Evolutionary conservation across 1,140 invertebrate species (phyloP), one percentile per base, ranked within the genome.

Genomic region (Drosophila bifasciata): DNA sequence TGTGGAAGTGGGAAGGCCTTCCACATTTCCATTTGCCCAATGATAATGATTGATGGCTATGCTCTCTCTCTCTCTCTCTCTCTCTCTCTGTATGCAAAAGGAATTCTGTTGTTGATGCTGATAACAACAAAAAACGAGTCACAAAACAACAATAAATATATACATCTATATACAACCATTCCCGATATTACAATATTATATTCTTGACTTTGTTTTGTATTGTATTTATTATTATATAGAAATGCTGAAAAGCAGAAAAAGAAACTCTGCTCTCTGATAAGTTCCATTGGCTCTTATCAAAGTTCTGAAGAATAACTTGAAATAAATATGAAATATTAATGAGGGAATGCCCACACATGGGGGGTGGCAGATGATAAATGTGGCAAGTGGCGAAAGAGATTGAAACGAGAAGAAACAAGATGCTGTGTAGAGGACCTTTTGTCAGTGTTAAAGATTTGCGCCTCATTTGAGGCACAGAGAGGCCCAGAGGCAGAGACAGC

Each of bases 21-120:
- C 28, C 0, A 7, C 32, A 36, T 36, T 36, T 13, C 32, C 32
- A 36, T 36, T 36, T 13, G 11, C 32, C 55, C 23, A 50, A 74
- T 68, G 72, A 66, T 72, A 78, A 73, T 78, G 75, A 78, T 78
- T 78, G 76, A 78, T 78, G 75, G 66, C 57, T 43, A n/a, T 36
- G n/a, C n/a, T 36, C 32, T 11, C 32, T 36, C 32, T 11, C 11
- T 25, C 6, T 7, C 6, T 25, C 23, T 25, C 23, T 6, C 8
- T 9, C 7, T 28, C 5, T 3, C 28, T 39, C 56, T 51, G 40
- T 40, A 39, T 32, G 43, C 48, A 39, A 61, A 58, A 44, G 66
- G 44, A 57, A 57, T 61, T 46, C 45, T 69, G 32, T 28, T 56
- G 39, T 44, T 71, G 23, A 15, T 44, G 32, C 48, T 50, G 58